A percentile compares a stretch with the other conserved stretches of the same genome.
phyloP scores from a whole-genome alignment of 2,888 invertebrate genomes.

The Cosmorhoe ocellata region DNA sequence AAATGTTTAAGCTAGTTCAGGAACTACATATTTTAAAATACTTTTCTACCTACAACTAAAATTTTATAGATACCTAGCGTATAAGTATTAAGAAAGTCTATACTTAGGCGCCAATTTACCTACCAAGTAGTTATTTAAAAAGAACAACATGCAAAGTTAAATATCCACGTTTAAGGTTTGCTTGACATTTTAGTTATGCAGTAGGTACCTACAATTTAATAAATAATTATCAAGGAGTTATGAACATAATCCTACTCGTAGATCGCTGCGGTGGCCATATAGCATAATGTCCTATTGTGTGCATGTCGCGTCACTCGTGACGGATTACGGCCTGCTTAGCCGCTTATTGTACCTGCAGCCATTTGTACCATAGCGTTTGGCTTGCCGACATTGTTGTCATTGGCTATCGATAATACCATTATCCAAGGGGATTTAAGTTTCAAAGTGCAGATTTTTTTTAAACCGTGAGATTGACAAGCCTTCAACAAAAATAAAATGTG shows the following conservation, averaged over 20 bases:
- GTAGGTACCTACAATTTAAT: too few relatives aligned
- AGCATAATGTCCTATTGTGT: conserved; percentile 56
- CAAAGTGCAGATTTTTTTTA: not conserved
- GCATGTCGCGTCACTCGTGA: conserved; percentile 58
- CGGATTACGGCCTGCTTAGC: conserved; percentile 69
- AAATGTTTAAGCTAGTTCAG: too few relatives aligned
- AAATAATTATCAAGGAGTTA: not conserved
- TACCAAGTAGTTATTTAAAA: too few relatives aligned
- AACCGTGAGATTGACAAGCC: not conserved
- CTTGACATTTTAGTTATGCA: too few relatives aligned
- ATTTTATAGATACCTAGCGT: too few relatives aligned
- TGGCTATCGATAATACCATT: conserved; percentile 28
- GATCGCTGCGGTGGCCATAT: conserved; percentile 28
- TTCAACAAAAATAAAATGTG: not conserved
- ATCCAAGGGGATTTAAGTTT: conserved; percentile 10
- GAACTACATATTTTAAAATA: too few relatives aligned
- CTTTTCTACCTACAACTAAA: too few relatives aligned
- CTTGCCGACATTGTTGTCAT: conserved; percentile 41
- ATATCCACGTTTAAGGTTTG: too few relatives aligned
- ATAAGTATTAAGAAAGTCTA: too few relatives aligned
- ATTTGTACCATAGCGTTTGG: conserved; percentile 49
- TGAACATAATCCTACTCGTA: conserved; percentile 5
- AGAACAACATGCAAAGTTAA: too few relatives aligned
- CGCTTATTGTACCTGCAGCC: conserved; percentile 54
- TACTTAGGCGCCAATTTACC: too few relatives aligned